These are phyloP conservation scores for Eupeodes latifasciatus DNA, from an alignment of 2,888 invertebrate genomes.

Conservation along the genomic window DNA sequence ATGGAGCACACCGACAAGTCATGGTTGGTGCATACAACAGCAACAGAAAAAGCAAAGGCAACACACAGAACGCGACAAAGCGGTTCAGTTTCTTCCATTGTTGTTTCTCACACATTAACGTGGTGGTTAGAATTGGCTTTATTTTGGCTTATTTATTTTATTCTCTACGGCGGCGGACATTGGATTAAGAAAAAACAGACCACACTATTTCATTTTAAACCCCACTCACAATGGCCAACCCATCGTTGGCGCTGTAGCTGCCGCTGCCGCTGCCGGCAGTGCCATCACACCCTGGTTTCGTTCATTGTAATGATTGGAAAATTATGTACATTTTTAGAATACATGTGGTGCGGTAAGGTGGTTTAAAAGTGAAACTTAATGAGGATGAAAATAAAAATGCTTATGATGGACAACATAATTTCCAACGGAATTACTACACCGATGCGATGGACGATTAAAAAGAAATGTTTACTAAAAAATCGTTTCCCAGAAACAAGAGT, in stretches of 20 bases:
- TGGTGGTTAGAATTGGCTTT: conserved; percentile 56
- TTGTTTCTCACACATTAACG: conserved; percentile 72
- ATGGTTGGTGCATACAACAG: conserved; percentile 54
- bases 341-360: background rate
- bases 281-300: conserved; percentile 8
- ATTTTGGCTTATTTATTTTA: conserved; percentile 22
- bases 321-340: conserved; percentile 35
- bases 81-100: conserved; percentile 70
- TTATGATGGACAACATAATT: conserved; percentile 68
- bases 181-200: background rate
- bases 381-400: conserved; percentile 53
- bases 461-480: background rate
- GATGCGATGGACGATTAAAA: conserved; percentile 15
- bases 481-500: background rate
- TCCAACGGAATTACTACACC: conserved; percentile 32
- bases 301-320: conserved; percentile 64
- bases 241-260: background rate
- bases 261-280: background rate
- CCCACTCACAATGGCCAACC: background rate
- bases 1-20: conserved; percentile 47
- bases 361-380: conserved; percentile 68
- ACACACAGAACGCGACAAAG: conserved; percentile 63
- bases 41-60: background rate
- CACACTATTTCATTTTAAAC: conserved; percentile 21
- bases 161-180: too few species aligned